Conservation (phyloP, 2,888 invertebrate species). For the Amitus sp. region DNA sequence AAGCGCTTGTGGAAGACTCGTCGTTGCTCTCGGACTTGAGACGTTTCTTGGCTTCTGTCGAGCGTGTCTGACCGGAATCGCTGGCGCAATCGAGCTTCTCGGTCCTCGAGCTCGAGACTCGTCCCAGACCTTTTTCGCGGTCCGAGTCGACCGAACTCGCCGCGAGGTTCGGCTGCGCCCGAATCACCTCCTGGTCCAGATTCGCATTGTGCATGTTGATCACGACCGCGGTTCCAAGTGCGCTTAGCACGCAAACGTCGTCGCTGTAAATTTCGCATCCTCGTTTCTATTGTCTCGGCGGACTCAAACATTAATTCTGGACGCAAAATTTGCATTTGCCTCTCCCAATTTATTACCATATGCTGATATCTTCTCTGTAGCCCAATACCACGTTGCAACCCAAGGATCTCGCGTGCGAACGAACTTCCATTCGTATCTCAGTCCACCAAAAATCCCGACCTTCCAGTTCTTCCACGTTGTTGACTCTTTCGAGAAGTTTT, state of each 20-base stretch:
- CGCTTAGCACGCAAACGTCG: slow-evolving; percentile 94
- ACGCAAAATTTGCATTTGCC: too few relatives aligned
- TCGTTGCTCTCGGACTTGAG: slow-evolving; percentile 58
- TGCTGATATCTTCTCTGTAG: slow-evolving; percentile 91
- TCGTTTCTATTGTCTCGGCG: too few relatives aligned
- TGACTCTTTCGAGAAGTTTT: slow-evolving; percentile 83
- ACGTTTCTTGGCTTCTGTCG: slow-evolving; percentile 43
- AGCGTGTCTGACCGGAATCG: slow-evolving; percentile 17
- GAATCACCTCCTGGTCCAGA: slow-evolving; percentile 55
- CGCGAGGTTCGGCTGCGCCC: slow-evolving; percentile 58
- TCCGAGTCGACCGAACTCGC: slow-evolving; percentile 69
- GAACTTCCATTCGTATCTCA: slow-evolving; percentile 92
- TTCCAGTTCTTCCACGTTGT: slow-evolving; percentile 89
- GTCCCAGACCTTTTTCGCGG: slow-evolving; percentile 58
- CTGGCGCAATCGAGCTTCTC: slow-evolving; percentile 42
- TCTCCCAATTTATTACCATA: slow-evolving; percentile 74
- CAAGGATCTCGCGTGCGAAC: slow-evolving; percentile 91
- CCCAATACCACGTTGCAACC: slow-evolving; percentile 95
- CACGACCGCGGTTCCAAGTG: slow-evolving; percentile 92
- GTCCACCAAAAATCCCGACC: slow-evolving; percentile 97
- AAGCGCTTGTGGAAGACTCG: too few relatives aligned
- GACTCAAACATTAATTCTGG: too few relatives aligned
- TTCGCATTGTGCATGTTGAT: slow-evolving; percentile 71
- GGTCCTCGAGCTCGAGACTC: slow-evolving; percentile 37
- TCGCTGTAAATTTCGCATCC: slow-evolving; percentile 79